phyloP scores from a whole-genome alignment of 37 sponge, comb jelly and placozoan species.

The Hormiphora californensis region DNA sequence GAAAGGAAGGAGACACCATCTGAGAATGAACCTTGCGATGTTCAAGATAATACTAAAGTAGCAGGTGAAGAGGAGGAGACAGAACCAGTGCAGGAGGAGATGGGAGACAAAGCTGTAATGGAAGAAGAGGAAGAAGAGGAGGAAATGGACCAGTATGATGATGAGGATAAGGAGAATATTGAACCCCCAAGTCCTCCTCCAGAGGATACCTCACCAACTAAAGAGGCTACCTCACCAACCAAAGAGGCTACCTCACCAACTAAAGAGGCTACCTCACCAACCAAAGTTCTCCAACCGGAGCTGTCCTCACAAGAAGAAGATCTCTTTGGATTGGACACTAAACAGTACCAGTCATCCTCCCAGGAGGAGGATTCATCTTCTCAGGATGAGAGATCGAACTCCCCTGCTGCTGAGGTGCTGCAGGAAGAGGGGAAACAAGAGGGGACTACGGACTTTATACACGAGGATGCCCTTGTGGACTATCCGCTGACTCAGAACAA shows the following conservation, averaged over 20 bases:
- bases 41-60: neutral
- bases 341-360: too few species aligned
- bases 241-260: neutral
- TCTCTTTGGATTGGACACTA: too few species aligned
- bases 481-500: slow-evolving; percentile 3
- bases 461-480: slow-evolving; percentile 22
- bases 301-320: too few species aligned
- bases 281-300: too few species aligned
- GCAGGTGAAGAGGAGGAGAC: neutral
- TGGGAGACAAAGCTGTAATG: neutral
- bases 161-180: slow-evolving; percentile 42
- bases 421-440: too few species aligned
- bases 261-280: neutral
- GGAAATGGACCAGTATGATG: neutral
- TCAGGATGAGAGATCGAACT: too few species aligned
- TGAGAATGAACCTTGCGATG: too few species aligned
- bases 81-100: neutral
- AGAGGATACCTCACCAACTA: neutral
- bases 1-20: too few species aligned
- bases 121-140: neutral
- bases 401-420: too few species aligned
- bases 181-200: neutral
- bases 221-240: neutral
- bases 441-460: too few species aligned
- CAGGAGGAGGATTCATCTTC: too few species aligned